Conservation (phyloP, 2,113 vertebrate genomes). For the Ageneiosus marmoratus region DNA sequence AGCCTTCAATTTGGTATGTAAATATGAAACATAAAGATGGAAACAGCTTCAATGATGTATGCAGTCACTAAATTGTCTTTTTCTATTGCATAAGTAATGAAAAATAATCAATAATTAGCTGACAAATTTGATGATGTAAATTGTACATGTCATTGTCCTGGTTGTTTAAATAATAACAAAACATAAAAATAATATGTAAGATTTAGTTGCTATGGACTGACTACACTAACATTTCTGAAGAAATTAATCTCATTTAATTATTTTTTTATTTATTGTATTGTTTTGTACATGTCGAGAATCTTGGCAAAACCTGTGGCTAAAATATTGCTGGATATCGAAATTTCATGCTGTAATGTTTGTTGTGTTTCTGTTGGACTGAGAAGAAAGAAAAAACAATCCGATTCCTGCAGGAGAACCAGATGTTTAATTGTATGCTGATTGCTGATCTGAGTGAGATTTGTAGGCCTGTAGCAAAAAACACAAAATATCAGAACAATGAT, state of each 20-base stretch:
- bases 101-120: background rate
- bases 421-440: constrained; percentile 22
- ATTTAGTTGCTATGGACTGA: background rate
- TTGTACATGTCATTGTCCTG: background rate
- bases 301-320: background rate
- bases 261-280: background rate
- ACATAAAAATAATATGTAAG: background rate
- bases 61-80: background rate
- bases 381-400: background rate
- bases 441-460: constrained; percentile 1
- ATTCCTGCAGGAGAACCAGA: constrained; percentile 20
- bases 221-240: background rate
- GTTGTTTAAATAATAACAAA: background rate
- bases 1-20: background rate
- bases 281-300: background rate
- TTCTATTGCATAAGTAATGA: background rate
- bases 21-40: background rate
- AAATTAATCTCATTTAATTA: background rate
- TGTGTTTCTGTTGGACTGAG: constrained; percentile 17
- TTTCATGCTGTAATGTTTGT: constrained; percentile 7
- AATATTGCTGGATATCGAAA: background rate
- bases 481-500: background rate
- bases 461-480: background rate
- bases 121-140: background rate
- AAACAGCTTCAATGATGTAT: background rate